Base-by-base conservation (phyloP, 2,797 vertebrate species). In the Vultur gryphus region DNA sequence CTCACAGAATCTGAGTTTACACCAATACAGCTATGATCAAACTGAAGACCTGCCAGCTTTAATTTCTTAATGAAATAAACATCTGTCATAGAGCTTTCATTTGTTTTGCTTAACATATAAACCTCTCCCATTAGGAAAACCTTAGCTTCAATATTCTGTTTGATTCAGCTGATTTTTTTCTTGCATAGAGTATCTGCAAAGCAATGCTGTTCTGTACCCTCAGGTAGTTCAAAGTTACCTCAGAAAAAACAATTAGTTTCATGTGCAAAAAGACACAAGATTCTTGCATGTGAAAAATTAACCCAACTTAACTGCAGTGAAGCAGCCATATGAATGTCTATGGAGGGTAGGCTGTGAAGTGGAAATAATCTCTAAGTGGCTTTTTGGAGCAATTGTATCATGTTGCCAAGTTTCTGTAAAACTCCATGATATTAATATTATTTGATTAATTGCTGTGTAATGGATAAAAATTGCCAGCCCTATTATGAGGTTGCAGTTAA, bases 281-380 rank as follows among this genome's bases (percentile, higher is more conserved):
- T 81, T 95, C 67, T 62, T 70, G 20, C 11, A 43, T 33, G 49
- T 83, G 69, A 94, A 91, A 96, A 95, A 91, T 86, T 64, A 94
- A 92, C 46, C 20, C 24, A 81, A 69, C 41, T 39, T 59, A 77
- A 46, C 19, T 59, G 44, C 65, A 77, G 37, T 58, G 84, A 86
- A 92, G 71, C 51, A 89, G 76, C 33, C 16, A 4, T 57, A 69
- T 57, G 46, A 72, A 55, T 46, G 57, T 75, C 51, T 62, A 2
- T 24, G 35, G 17, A 15, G 70, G 76, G 52, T 37, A 51, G 66
- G 33, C 82, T 90, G 55, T 91, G 87, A 89, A 79, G 61, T 81
- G 84, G 90, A 96, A 96, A 96, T 93, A 94, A 94, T 92, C 64
- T 90, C 69, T 91, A 71, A 89, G 77, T 62, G 79, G 49, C 8